Base-by-base conservation (phyloP, 2,888 invertebrate genomes). In the Siphlonurus alternatus region DNA sequence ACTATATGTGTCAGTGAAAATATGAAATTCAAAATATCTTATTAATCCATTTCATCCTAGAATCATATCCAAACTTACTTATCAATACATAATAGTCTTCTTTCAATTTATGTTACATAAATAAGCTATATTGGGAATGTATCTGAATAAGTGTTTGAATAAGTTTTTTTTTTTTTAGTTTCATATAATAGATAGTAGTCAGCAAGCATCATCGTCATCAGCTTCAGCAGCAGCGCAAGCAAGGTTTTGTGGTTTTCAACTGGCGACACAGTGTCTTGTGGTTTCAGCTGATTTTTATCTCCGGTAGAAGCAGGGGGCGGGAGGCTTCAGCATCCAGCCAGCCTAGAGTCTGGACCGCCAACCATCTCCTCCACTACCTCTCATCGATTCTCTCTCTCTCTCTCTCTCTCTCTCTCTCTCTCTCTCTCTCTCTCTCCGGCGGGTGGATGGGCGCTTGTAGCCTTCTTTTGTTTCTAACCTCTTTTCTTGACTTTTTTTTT, bases 61-160 rank as follows among this genome's bases (percentile, higher is more conserved):
- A n/a, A n/a, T n/a, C n/a, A n/a, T n/a, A n/a, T n/a, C n/a, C n/a
- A n/a, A n/a, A n/a, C n/a, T n/a, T n/a, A n/a, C n/a, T n/a, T n/a
- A n/a, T n/a, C n/a, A n/a, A n/a, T n/a, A n/a, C n/a, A n/a, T n/a
- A n/a, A n/a, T n/a, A n/a, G n/a, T n/a, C n/a, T n/a, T n/a, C n/a
- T n/a, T n/a, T n/a, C n/a, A n/a, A n/a, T n/a, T n/a, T n/a, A n/a
- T n/a, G n/a, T n/a, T n/a, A n/a, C n/a, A n/a, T n/a, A n/a, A n/a
- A n/a, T n/a, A n/a, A n/a, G 38, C 15, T 38, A 38, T 38, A 38
- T 25, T 66, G 68, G 5, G 38, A 38, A 38, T 38, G 15, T n/a
- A n/a, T n/a, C n/a, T n/a, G n/a, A n/a, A n/a, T n/a, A 38, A 38
- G 38, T 38, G 38, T 15, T 38, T 38, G 38, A 38, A 15, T n/a